phyloP scores from a whole-genome alignment of 2,888 invertebrate genomes.

The Malachius bipustulatus region DNA sequence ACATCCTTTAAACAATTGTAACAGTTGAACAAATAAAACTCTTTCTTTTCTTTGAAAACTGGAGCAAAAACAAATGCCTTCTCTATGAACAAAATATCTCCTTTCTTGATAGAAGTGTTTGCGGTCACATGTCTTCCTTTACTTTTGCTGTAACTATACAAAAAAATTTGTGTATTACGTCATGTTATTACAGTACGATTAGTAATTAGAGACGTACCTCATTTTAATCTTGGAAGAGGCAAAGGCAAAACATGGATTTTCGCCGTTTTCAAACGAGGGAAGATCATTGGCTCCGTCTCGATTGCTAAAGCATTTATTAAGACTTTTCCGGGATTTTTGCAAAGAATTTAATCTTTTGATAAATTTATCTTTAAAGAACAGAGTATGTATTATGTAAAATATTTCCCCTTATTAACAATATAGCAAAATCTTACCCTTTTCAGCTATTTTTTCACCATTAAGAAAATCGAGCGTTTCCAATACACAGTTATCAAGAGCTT shows the following conservation, averaged over 20 bases:
- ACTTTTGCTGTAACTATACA: conserved; percentile 40
- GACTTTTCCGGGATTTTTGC: not conserved
- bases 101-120: conserved; percentile 44
- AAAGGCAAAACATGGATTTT: conserved; percentile 40
- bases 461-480: conserved; percentile 23
- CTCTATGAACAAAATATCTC: conserved; percentile 69
- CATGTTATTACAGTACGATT: no score
- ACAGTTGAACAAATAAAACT: conserved; percentile 45
- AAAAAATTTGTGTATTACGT: conserved; percentile 8
- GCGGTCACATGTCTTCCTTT: conserved; percentile 58
- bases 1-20: conserved; percentile 57
- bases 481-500: conserved; percentile 25
- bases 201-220: conserved; percentile 24
- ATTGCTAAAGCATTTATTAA: not conserved
- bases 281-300: conserved; percentile 24
- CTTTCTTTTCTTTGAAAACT: conserved; percentile 42
- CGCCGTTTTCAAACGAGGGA: conserved; percentile 39
- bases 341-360: conserved; percentile 19
- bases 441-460: conserved; percentile 19
- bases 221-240: conserved; percentile 45
- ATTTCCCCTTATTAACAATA: not conserved
- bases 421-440: conserved; percentile 21
- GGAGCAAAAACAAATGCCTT: conserved; percentile 69
- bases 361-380: conserved; percentile 25
- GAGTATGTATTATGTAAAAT: conserved; percentile 1